These are phyloP conservation scores for Coelinius sp. DNA, from an alignment of 2,888 invertebrate species.

Conservation along the genomic window DNA sequence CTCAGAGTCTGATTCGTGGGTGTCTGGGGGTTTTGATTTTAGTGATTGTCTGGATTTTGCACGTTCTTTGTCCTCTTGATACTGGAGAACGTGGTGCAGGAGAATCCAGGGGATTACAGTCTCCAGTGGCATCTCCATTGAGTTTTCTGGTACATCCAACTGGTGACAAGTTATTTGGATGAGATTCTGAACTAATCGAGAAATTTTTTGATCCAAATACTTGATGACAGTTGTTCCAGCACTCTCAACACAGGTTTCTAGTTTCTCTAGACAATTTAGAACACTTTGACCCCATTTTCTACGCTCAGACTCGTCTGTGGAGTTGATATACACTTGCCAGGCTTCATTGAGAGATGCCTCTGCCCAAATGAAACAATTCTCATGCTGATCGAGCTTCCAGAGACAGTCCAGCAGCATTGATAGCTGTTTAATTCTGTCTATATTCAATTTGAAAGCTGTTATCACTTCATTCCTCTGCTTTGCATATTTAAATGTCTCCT, in stretches of 20 bases:
- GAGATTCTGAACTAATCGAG: slow-evolving; percentile 81
- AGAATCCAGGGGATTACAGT: slow-evolving; percentile 87
- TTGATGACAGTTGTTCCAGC: slow-evolving; percentile 72
- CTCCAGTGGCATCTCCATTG: slow-evolving; percentile 78
- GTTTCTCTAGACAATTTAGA: slow-evolving; percentile 70
- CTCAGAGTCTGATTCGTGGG: slow-evolving; percentile 52
- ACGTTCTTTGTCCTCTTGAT: slow-evolving; percentile 80
- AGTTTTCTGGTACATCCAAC: slow-evolving; percentile 79
- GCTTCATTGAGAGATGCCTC: slow-evolving; percentile 84
- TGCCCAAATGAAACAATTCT: slow-evolving; percentile 83
- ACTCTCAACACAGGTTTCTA: slow-evolving; percentile 73
- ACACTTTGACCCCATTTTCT: slow-evolving; percentile 72
- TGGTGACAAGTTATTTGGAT: slow-evolving; percentile 84
- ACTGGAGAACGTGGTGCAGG: slow-evolving; percentile 83
- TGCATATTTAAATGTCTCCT: slow-evolving; percentile 77
- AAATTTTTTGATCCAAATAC: slow-evolving; percentile 75
- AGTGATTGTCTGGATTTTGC: slow-evolving; percentile 66
- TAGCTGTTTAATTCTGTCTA: slow-evolving; percentile 72
- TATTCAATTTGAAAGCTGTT: slow-evolving; percentile 53
- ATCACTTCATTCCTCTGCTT: slow-evolving; percentile 61
- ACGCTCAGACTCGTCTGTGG: slow-evolving; percentile 67
- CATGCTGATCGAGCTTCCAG: slow-evolving; percentile 75
- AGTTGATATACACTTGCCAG: slow-evolving; percentile 76
- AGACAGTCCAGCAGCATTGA: slow-evolving; percentile 78
- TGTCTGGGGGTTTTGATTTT: slow-evolving; percentile 55